Base-by-base conservation (phyloP, 2,113 vertebrate genomes). In the Cynoglossus semilaevis region DNA sequence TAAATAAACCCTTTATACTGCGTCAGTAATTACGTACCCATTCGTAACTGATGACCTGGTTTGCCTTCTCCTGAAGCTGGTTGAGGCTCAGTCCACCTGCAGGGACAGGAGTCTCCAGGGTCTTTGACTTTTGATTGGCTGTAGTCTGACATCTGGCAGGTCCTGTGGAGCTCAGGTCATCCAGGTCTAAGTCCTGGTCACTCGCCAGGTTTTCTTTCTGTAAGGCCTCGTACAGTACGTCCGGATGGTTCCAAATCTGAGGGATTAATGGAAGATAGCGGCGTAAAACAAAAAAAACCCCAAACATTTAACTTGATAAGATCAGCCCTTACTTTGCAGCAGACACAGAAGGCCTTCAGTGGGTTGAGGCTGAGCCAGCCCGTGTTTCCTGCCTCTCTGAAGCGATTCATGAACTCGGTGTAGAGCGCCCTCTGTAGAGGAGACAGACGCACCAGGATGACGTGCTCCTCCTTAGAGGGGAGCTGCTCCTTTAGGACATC, bases 201-300 rank as follows among this genome's bases (percentile, higher is more conserved):
- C 90, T 96, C 56, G 95, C 91, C 79, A 97, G 75, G 86, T 89
- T 98, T 71, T 98, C 94, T 83, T 97, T 98, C 83, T 98, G 94
- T 53, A 98, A 82, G 53, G 95, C 94, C 87, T 98, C 96, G 18
- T 95, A 95, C 5, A 98, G 85, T 34, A 98, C 94, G 36, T 98
- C 96, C 2, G 96, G 94, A 74, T 98, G 96, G 82, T 98, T 98
- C 96, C 96, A 98, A 50, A 98, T 96, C 96, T 98, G 80, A 57
- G 38, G 1, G 41, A 52, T 0, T 4, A 72, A 4, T 41, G 11
- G 10, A 52, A 7, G 16, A 45, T 12, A 29, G 43, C 1, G 1
- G 3, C 0, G 13, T 49, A 12, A 53, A 29, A 29, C 22, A 29
- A 2, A 29, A 29, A 6, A 29, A 29, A 29, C n/a, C n/a, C n/a